Base-by-base conservation (phyloP, 2,888 invertebrate species). In the Idaea straminata region DNA sequence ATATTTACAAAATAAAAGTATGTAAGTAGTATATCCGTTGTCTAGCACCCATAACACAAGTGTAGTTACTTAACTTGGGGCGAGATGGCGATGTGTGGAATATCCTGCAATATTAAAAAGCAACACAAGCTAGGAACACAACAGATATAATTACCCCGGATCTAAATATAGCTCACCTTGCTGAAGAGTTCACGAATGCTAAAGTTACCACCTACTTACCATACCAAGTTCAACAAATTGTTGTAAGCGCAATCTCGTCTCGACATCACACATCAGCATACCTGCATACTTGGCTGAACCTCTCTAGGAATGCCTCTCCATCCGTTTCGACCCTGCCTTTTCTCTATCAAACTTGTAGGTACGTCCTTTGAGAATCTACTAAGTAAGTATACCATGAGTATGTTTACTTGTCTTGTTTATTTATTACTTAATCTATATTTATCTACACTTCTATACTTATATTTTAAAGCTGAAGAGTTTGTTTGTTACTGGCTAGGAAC, bases 241-340 rank as follows among this genome's bases (percentile, higher is more conserved):
- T 83, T 82, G 69, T 74, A 70, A 71, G 74, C 69, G 64, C 75
- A 72, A 74, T 73, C 69, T 73, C 69, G 62, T 69, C 67, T 59
- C 58, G n/a, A 64, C 68, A 67, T 64, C 64, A 64, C 72, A 73
- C 74, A 76, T 74, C 75, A 71, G 74, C 64, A 69, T 62, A 64
- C 68, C 69, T 81, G 78, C 89, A 88, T 87, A 87, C 85, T 87
- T 87, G 66, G 64, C 74, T 74, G 72, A 76, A 72, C 74, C 71
- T 68, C 73, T 69, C 69, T 70, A 77, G 86, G 87, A 85, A 87
- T 87, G 81, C 75, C 77, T 69, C 77, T 74, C 69, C 70, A 68
- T 57, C 68, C 77, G 74, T 80, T 79, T 77, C 77, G 76, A 76
- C 74, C 74, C 72, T 76, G 71, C 78, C 77, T 79, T 80, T 79